Percentiles rank a stretch among this genome's conserved stretches.
These are phyloP conservation scores for Rotaria magnacalcarata DNA, from an alignment of 2,888 invertebrate genomes.

Conservation along the genomic window DNA sequence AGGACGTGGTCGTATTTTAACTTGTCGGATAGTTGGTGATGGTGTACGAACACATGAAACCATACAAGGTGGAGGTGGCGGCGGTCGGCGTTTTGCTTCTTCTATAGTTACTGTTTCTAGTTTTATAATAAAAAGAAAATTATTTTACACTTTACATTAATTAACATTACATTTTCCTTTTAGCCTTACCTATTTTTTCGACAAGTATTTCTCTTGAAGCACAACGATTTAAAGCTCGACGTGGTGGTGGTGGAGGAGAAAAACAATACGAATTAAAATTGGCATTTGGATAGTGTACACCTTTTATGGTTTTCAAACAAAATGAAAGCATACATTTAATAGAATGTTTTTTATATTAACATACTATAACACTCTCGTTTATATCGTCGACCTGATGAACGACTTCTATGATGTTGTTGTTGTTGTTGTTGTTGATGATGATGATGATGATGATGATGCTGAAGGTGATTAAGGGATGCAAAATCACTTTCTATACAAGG, in stretches of 20 bases:
- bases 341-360: neutral
- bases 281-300: neutral
- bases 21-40: constrained; percentile 1
- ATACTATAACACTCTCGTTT: constrained; percentile 15
- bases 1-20: neutral
- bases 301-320: neutral
- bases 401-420: neutral
- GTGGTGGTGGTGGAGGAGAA: neutral
- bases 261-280: neutral
- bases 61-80: constrained; percentile 20
- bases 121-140: neutral
- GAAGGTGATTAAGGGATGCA: neutral
- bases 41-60: neutral
- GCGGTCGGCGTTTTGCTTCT: constrained; percentile 32
- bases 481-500: constrained; percentile 11
- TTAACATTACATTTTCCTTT: neutral
- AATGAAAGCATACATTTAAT: neutral
- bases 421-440: neutral
- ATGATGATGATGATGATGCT: neutral
- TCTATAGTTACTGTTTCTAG: constrained; percentile 19
- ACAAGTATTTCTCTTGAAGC: neutral
- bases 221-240: neutral
- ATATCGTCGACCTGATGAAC: constrained; percentile 19
- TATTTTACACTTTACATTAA: neutral
- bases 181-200: neutral